Conservation (phyloP, 2,888 invertebrate species). For the Oasisia sp. region DNA sequence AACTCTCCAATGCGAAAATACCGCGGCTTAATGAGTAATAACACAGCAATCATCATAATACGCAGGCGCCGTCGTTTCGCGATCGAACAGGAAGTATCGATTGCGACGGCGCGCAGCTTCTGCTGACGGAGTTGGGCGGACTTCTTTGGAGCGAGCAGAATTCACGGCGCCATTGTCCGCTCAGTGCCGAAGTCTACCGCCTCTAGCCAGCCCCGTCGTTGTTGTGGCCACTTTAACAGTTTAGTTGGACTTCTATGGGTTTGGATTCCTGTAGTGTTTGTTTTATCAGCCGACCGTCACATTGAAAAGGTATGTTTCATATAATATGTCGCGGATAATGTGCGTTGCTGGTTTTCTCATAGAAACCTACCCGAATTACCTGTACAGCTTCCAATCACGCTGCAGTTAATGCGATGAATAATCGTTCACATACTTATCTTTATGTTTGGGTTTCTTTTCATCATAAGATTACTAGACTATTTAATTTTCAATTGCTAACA, state of each 20-base stretch:
- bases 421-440: no score
- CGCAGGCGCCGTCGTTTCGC: neutral
- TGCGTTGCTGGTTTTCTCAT: no score
- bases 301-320: neutral
- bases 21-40: neutral
- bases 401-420: no score
- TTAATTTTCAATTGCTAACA: no score
- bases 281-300: neutral
- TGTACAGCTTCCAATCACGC: no score
- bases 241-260: neutral
- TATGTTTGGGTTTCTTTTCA: no score
- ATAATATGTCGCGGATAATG: neutral
- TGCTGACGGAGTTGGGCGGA: neutral
- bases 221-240: neutral
- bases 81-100: slow-evolving; percentile 4
- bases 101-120: neutral
- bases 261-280: neutral
- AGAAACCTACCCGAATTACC: no score
- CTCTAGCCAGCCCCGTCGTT: neutral
- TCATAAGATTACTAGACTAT: no score
- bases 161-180: neutral
- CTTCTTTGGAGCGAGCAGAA: neutral
- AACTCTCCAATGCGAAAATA: neutral
- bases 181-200: neutral
- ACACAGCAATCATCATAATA: neutral